Percentiles rank a stretch among this genome's conserved stretches.
phyloP scores from a whole-genome alignment of 2,888 invertebrate genomes.

The Phaedon cochleariae region DNA sequence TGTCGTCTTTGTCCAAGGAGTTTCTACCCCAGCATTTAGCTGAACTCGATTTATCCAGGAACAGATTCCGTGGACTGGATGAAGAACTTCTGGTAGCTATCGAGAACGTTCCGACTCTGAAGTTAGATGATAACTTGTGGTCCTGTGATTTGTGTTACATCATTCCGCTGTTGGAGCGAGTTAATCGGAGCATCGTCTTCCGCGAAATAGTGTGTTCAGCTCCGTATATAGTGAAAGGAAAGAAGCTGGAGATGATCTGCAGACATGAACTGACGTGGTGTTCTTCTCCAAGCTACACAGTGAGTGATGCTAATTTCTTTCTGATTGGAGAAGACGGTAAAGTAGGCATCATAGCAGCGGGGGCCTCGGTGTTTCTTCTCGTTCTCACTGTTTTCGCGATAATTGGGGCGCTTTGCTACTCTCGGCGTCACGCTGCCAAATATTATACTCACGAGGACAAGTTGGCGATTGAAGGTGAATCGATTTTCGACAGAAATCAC shows the following conservation, averaged over 20 bases:
- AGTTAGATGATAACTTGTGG: conserved; percentile 72
- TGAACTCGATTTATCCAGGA: conserved; percentile 76
- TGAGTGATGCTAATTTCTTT: conserved; percentile 63
- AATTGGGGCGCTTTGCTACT: conserved; percentile 69
- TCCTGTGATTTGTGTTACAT: conserved; percentile 75
- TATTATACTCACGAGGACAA: conserved; percentile 86
- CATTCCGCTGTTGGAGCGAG: conserved; percentile 68
- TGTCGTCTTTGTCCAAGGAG: conserved; percentile 66
- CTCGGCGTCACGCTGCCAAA: conserved; percentile 76
- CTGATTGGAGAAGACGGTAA: conserved; percentile 65
- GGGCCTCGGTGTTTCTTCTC: conserved; percentile 67
- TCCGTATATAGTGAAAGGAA: conserved; percentile 68
- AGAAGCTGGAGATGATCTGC: conserved; percentile 59
- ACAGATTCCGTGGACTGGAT: conserved; percentile 72
- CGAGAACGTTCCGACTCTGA: conserved; percentile 50
- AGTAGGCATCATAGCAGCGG: conserved; percentile 65
- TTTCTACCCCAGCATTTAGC: conserved; percentile 67
- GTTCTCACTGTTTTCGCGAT: conserved; percentile 62
- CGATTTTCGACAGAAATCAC: conserved; percentile 61
- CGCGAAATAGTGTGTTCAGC: conserved; percentile 67
- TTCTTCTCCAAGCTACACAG: conserved; percentile 65
- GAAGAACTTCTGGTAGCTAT: conserved; percentile 61
- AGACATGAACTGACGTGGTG: conserved; percentile 64
- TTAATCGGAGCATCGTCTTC: conserved; percentile 65
- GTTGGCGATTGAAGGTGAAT: conserved; percentile 58